phyloP scores from a whole-genome alignment of 2,888 invertebrate species.

The Metacarcinus magister region DNA sequence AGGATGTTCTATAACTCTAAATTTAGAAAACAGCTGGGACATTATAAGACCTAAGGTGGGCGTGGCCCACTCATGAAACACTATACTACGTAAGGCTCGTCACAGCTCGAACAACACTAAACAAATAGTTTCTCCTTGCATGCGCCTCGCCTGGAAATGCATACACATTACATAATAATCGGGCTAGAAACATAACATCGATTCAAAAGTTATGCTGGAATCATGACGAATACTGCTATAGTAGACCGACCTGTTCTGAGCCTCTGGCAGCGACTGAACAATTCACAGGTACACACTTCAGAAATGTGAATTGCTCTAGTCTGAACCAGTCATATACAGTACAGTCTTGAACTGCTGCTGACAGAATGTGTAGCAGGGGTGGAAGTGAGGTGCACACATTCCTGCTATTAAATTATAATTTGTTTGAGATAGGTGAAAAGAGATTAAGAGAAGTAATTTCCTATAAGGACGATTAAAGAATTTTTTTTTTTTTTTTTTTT shows the following conservation, averaged over 20 bases:
- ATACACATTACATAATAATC: neutral
- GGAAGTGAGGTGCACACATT: slow-evolving; percentile 21
- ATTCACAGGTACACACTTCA: neutral
- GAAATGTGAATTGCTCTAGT: neutral
- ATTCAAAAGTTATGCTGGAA: neutral
- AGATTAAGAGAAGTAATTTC: neutral
- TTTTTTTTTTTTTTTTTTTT: too few species aligned
- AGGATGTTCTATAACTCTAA: neutral
- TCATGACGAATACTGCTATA: neutral
- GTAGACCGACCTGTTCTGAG: neutral
- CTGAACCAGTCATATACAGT: neutral
- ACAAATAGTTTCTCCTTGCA: neutral
- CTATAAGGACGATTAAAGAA: neutral
- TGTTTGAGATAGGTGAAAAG: neutral
- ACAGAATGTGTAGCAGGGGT: neutral
- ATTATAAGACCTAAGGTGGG: neutral
- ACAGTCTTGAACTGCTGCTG: neutral
- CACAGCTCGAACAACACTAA: neutral
- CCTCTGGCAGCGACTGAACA: neutral
- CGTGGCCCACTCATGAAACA: slow-evolving; percentile 21
- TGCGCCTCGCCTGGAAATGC: neutral
- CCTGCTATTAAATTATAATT: slow-evolving; percentile 13
- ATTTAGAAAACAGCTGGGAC: neutral
- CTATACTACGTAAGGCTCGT: neutral
- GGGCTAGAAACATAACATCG: neutral